Percentiles rank a stretch among this genome's conserved stretches.
Evolutionary conservation across 2,113 vertebrate genomes (phyloP).

Genomic region (Columba janthina): DNA sequence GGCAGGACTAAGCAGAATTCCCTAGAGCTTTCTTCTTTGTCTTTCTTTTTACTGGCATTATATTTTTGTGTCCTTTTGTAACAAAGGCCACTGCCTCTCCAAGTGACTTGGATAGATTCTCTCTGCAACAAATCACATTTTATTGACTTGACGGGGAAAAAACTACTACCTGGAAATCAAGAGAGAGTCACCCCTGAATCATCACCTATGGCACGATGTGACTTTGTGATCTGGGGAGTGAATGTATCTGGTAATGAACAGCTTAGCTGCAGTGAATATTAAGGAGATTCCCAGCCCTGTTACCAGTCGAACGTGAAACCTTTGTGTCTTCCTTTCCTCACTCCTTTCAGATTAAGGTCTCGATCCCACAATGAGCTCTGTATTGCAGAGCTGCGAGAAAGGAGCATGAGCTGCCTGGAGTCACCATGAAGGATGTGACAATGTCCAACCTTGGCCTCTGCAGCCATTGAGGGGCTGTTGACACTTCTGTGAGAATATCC

Average conservation of each 20-base stretch:
- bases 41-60: neutral
- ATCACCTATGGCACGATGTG: neutral
- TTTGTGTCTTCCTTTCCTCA: neutral
- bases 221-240: neutral
- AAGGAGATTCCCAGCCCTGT: neutral
- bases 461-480: neutral
- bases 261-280: neutral
- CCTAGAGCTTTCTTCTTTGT: neutral
- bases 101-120: neutral
- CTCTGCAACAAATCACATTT: conserved; percentile 27
- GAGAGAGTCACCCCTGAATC: neutral
- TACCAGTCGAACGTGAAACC: neutral
- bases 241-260: neutral
- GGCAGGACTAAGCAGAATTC: neutral
- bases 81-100: neutral
- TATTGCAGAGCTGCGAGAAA: neutral
- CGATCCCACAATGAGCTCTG: neutral
- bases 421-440: neutral
- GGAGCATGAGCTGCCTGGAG: neutral
- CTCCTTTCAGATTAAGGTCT: neutral
- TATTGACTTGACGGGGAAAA: neutral
- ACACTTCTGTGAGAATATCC: neutral
- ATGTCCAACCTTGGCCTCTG: neutral
- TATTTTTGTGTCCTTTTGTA: neutral
- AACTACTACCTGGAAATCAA: neutral